Evolutionary conservation across 2,888 invertebrate species (phyloP), one percentile per base, ranked within the genome.

Genomic region (Amblyjoppa fuscipennis): DNA sequence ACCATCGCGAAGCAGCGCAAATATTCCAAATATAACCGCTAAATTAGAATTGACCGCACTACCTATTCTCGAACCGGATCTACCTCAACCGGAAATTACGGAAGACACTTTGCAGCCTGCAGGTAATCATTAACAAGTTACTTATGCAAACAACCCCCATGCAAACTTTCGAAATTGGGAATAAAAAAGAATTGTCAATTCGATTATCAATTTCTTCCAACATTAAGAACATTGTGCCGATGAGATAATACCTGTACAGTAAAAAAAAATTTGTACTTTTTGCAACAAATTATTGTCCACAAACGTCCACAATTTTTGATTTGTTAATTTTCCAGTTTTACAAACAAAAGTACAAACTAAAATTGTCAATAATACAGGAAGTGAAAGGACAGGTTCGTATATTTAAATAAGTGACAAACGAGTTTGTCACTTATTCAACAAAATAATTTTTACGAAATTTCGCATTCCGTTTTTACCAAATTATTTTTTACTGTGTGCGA

Each of bases 41-140:
- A 91, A 93, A 84, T 90, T 95, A 89, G 94, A 95, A 79, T 95
- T 95, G 88, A 94, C 95, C 0, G 89, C 94, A 0, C 92, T 95
- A 59, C 93, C 94, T 3, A 90, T 91, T 38, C 89, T 95, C 85
- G 93, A 94, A 73, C 92, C 95, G 28, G 94, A 94, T 74, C 89
- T 92, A 61, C 92, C 93, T 11, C 93, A 91, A 64, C 92, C 93
- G 6, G 91, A 91, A 77, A n/a, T 89, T n/a, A 66, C 85, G 7
- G 91, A 91, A 11, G 89, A 92, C 5, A 75, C 73, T 38, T 88
- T 87, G 61, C 92, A 93, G 74, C 81, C 90, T 5, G 90, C 93
- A 79, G 93, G 93, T 93, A 90, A 76, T 20, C 16, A n/a, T 75
- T 34, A 38, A 64, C n/a, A 25, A 77, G 31, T 45, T 28, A 49